Evolutionary conservation across 2,888 invertebrate genomes (phyloP).

Genomic region (Pedicia rivosa): DNA sequence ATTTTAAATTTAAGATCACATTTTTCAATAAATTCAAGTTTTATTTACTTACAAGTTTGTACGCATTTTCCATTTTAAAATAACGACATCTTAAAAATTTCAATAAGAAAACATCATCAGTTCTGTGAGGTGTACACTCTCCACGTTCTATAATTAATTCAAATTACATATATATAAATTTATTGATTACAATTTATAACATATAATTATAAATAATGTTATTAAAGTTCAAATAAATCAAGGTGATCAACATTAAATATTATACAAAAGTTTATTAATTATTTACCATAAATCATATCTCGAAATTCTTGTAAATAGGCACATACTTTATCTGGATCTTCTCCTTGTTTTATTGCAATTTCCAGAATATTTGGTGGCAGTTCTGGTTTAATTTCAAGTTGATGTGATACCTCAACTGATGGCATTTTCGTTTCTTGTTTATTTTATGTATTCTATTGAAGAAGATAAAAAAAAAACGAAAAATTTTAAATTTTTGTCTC

Average conservation of each 20-base stretch:
- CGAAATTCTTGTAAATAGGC: slow-evolving; percentile 54
- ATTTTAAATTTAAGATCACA: not conserved
- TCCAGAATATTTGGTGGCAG: slow-evolving; percentile 48
- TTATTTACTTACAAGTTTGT: slow-evolving; percentile 47
- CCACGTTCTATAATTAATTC: slow-evolving; percentile 45
- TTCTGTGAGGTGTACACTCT: slow-evolving; percentile 55
- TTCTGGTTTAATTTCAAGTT: slow-evolving; percentile 45
- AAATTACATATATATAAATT: not conserved
- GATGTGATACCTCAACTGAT: slow-evolving; percentile 18
- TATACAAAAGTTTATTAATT: too few species aligned
- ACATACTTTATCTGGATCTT: slow-evolving; percentile 50
- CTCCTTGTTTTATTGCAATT: slow-evolving; percentile 47
- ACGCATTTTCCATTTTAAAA: slow-evolving; percentile 54
- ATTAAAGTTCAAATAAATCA: too few species aligned
- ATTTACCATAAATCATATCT: slow-evolving; percentile 55
- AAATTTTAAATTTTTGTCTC: too few species aligned
- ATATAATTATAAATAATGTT: too few species aligned
- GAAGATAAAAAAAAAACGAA: too few species aligned
- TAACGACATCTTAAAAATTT: slow-evolving; percentile 58
- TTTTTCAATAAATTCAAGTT: not conserved
- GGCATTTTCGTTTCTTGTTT: slow-evolving; percentile 11
- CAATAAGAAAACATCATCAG: slow-evolving; percentile 57
- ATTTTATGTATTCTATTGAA: too few species aligned
- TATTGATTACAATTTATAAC: too few species aligned
- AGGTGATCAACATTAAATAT: too few species aligned